Evolutionary conservation across 2,797 vertebrate genomes (phyloP).

Genomic region (Clarias laeviceps): DNA sequence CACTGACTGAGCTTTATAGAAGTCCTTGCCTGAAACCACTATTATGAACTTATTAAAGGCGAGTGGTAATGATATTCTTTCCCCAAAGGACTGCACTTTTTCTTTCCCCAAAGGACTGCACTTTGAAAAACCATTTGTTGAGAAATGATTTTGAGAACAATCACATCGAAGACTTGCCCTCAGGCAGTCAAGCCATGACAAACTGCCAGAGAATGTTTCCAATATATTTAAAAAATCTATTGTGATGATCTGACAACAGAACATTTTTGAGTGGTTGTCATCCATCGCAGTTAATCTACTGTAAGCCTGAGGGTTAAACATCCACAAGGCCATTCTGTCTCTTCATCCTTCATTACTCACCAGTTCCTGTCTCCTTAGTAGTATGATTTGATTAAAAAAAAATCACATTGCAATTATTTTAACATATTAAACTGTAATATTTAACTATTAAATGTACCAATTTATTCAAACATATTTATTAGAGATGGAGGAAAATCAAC

Average conservation of each 20-base stretch:
- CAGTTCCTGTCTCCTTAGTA: neutral
- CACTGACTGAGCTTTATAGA: neutral
- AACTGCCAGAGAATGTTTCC: neutral
- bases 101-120: neutral
- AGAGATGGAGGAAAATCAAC: too few species aligned
- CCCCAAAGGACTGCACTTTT: neutral
- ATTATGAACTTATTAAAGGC: neutral
- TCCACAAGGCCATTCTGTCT: neutral
- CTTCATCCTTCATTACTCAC: neutral
- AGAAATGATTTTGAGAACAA: neutral
- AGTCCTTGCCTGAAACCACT: neutral
- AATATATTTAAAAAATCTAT: neutral
- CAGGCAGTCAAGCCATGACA: neutral
- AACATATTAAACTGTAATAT: too few species aligned
- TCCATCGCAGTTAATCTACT: neutral
- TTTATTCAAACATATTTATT: too few species aligned
- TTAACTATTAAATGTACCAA: too few species aligned
- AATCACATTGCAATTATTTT: too few species aligned
- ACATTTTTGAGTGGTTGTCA: neutral
- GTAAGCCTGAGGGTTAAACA: neutral
- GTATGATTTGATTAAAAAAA: too few species aligned
- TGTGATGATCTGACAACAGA: neutral
- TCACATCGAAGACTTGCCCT: neutral
- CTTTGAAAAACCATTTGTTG: neutral
- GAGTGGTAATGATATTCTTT: neutral